These are phyloP conservation scores for Synodontis membranacea DNA, from an alignment of 2,113 vertebrate genomes.

Conservation along the genomic window DNA sequence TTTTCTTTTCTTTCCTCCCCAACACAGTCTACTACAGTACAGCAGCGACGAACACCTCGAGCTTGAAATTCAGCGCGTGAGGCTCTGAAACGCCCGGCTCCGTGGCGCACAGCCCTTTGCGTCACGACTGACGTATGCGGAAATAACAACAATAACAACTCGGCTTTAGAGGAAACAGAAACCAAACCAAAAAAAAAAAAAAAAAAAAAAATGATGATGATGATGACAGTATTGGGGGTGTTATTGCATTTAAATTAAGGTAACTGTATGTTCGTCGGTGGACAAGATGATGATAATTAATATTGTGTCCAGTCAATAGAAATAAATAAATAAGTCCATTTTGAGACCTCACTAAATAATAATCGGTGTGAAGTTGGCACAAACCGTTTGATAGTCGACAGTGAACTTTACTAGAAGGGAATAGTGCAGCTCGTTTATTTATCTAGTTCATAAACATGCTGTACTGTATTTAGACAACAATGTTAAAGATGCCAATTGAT, in stretches of 20 bases:
- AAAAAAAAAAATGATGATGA: too few species aligned
- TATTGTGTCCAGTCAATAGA: not conserved
- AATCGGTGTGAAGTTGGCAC: constrained; percentile 9
- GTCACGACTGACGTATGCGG: constrained; percentile 32
- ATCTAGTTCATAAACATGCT: not conserved
- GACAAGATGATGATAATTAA: not conserved
- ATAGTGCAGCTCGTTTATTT: not conserved
- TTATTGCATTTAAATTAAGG: not conserved
- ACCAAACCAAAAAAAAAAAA: not conserved
- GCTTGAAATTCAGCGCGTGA: not conserved
- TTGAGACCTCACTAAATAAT: not conserved
- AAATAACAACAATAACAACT: constrained; percentile 35
- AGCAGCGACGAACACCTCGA: not conserved
- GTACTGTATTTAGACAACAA: not conserved
- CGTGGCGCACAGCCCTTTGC: not conserved
- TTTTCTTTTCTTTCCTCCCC: too few species aligned
- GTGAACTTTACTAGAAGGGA: not conserved
- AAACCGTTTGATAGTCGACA: not conserved
- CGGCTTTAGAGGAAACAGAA: not conserved
- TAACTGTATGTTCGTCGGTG: not conserved
- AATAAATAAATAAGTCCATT: not conserved
- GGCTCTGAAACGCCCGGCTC: not conserved
- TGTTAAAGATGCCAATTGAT: not conserved
- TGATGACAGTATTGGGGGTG: not conserved
- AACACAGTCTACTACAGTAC: not conserved